Evolutionary conservation across 2,888 invertebrate species (phyloP).

Genomic region (Campopleginae sp.): DNA sequence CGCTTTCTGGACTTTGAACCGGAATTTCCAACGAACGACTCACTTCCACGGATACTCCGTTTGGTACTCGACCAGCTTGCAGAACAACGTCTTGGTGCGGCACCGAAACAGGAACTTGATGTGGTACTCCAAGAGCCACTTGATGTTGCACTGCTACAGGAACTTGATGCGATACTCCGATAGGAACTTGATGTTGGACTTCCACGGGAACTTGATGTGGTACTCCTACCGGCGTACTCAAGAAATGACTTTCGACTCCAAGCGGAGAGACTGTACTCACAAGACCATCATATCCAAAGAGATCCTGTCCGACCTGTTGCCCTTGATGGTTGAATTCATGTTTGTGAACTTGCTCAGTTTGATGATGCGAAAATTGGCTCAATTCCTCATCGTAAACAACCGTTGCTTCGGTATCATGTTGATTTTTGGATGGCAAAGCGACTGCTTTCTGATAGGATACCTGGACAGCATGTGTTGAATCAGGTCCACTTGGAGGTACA

Average conservation of each 20-base stretch:
- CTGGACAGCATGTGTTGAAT: conserved; percentile 26
- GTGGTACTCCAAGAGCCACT: background rate
- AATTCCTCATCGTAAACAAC: conserved; percentile 28
- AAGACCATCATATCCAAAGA: background rate
- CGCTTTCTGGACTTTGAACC: conserved; percentile 61
- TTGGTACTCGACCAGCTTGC: conserved; percentile 50
- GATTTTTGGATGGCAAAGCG: conserved; percentile 18
- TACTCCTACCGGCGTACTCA: background rate
- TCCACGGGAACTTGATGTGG: background rate
- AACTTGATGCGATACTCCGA: background rate
- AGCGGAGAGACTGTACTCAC: conserved; percentile 17
- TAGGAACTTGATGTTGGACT: background rate
- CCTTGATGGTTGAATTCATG: background rate
- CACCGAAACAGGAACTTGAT: conserved; percentile 56
- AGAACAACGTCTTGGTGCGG: conserved; percentile 57
- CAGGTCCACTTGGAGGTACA: background rate
- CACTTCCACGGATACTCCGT: conserved; percentile 59
- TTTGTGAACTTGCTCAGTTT: conserved; percentile 30
- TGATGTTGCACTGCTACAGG: background rate
- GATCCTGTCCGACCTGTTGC: conserved; percentile 25
- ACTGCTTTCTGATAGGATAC: conserved; percentile 9
- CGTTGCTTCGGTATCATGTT: conserved; percentile 12
- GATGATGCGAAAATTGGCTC: conserved; percentile 11
- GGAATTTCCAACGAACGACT: conserved; percentile 63
- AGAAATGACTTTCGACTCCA: background rate